Evolutionary conservation across 2,888 invertebrate species (phyloP).

Genomic region (Andrena praecox): DNA sequence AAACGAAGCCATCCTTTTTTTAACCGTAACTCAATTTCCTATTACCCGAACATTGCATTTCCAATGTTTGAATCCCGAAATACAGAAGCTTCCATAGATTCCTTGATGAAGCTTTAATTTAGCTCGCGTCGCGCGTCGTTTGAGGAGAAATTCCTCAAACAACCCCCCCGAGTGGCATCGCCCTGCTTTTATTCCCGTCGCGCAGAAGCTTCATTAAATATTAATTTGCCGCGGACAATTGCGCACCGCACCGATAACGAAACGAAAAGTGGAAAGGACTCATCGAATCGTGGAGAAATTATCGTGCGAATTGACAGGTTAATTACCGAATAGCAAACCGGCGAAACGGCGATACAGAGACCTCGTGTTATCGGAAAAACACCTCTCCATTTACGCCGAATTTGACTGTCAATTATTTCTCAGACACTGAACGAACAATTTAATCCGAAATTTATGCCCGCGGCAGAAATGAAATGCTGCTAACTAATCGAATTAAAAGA

Average conservation of each 20-base stretch:
- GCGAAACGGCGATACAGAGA: background rate
- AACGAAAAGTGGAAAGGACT: no score
- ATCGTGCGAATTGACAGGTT: background rate
- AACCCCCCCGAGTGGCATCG: no score
- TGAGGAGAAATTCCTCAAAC: no score
- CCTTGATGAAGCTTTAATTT: no score
- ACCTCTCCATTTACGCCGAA: background rate
- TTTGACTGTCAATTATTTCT: background rate
- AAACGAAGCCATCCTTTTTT: slow-evolving; percentile 25
- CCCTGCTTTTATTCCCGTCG: no score
- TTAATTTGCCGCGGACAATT: no score
- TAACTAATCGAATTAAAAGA: slow-evolving; percentile 3
- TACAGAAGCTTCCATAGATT: no score
- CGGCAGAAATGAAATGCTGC: background rate
- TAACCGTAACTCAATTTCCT: slow-evolving; percentile 33
- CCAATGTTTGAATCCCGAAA: no score
- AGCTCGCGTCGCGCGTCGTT: no score
- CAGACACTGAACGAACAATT: background rate
- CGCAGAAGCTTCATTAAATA: no score
- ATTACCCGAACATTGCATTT: background rate
- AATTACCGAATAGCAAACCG: background rate
- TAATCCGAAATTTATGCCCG: no score
- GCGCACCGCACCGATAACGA: no score
- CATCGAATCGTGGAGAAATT: background rate
- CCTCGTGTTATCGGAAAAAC: background rate